Evolutionary conservation across 2,888 invertebrate species (phyloP).

Genomic region (Ophion obscuratus): DNA sequence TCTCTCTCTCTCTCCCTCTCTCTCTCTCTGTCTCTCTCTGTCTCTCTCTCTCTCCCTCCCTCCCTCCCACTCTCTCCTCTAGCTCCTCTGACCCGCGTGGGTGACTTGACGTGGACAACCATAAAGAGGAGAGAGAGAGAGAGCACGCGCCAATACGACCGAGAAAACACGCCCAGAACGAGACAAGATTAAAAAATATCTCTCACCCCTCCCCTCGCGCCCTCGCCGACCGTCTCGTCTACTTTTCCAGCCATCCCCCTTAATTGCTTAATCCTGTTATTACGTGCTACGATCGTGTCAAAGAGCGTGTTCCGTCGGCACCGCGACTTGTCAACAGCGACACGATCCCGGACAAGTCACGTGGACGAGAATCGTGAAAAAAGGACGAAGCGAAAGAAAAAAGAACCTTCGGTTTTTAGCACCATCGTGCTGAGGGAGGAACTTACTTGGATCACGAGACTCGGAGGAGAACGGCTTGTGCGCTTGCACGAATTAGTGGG

Average conservation of each 20-base stretch:
- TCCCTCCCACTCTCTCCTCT: too few species aligned
- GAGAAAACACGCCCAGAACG: slow-evolving; percentile 62
- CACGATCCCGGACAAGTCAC: slow-evolving; percentile 32
- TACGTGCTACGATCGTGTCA: slow-evolving; percentile 77
- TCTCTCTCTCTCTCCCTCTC: slow-evolving; percentile 47
- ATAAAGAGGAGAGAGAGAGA: slow-evolving; percentile 13
- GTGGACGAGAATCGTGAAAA: slow-evolving; percentile 1
- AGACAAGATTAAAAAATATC: slow-evolving; percentile 71
- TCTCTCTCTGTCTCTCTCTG: slow-evolving; percentile 50
- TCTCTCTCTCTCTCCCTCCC: slow-evolving; percentile 66
- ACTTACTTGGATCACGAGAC: too few species aligned
- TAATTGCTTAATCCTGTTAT: slow-evolving; percentile 83
- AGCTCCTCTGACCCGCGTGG: not conserved
- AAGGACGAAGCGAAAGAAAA: not conserved
- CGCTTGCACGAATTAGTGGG: too few species aligned
- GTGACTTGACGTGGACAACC: slow-evolving; percentile 10
- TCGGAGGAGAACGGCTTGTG: too few species aligned
- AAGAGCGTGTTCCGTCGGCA: slow-evolving; percentile 71
- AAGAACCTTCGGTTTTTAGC: slow-evolving; percentile 21
- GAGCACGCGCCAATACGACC: slow-evolving; percentile 30
- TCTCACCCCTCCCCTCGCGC: not conserved
- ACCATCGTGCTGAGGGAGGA: too few species aligned
- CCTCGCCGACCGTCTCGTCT: too few species aligned
- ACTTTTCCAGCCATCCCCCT: slow-evolving; percentile 42
- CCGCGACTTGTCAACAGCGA: slow-evolving; percentile 12